Evolutionary conservation across 2,888 invertebrate genomes (phyloP), one percentile per base, ranked within the genome.

Genomic region (Dryadula phaetusa): DNA sequence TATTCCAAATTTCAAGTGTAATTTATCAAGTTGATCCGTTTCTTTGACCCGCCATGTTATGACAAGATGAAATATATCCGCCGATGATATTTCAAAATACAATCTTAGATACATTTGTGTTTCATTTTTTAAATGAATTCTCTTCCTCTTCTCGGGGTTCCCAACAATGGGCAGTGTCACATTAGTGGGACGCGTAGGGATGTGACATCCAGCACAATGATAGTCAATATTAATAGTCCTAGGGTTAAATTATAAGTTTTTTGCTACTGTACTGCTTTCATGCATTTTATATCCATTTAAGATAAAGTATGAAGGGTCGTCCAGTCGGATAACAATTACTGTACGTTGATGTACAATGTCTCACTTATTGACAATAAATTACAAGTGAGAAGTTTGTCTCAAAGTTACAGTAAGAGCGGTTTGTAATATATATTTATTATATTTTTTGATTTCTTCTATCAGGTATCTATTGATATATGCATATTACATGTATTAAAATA

Each of bases 31-130:
- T 81, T 80, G 86, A 88, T 86, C 89, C 87, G 76, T 79, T 82
- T 83, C 86, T 90, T 89, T 90, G 90, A 90, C 89, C 89, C 88
- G 85, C 86, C 81, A 81, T 92, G 90, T 92, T 92, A 91, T 92
- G 92, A 92, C 92, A 92, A 86, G 88, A 91, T 92, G 90, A 92
- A 87, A 84, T 91, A 92, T 91, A 87, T 89, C 83, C 81, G 78
- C 80, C 82, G 85, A 92, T 92, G 92, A 92, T 89, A 87, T 89
- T 91, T 82, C 86, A 86, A 88, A 90, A 83, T 82, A 80, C 71
- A 77, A 82, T 80, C 78, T 79, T 78, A 79, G 81, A 82, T 83
- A 81, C 77, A 79, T 79, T 83, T 82, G 79, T 81, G 78, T 77
- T 80, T 77, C 77, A 84, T 82, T 83, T n/a, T 87, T 84, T 82